Base-by-base conservation (phyloP, 64 coral and sea anemone genomes). In the Actinia tenebrosa region DNA sequence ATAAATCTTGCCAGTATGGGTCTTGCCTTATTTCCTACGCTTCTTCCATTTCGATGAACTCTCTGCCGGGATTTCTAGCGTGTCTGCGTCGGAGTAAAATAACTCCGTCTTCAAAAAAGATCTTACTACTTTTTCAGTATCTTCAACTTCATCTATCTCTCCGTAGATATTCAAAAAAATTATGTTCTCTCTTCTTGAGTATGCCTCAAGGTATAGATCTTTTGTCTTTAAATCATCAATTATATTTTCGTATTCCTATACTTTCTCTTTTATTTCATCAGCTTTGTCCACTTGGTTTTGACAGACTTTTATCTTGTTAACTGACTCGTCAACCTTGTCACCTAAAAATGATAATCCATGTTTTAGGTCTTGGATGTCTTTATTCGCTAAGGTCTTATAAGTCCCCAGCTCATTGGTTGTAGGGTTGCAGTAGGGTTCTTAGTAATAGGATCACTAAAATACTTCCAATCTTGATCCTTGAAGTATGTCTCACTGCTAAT, bases 1-100 rank as follows among this genome's bases (percentile, higher is more conserved):
- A 77, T 10, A 52, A 87, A 87, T 8, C 62, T 64, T 19, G 86
- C 86, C 15, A 87, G 47, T 17, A 87, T 87, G 1, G 86, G 86
- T 15, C 66, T 63, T 25, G 85, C 46, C 30, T 54, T 47, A 7
- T 71, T 45, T 1, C 75, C 66, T 26, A 55, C 75, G 1, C 16
- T 47, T 53, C 75, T 87, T 50, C 66, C 85, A 22, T 8, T 87
- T 20, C 64, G 17, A 11, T 87, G 85, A 10, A 87, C 64, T 15
- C 63, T 16, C 52, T 87, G 85, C n/a, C n/a, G n/a, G n/a, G 16
- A 87, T 72, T 50, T 87, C 44, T 23, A 77, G 17, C 44, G 18
- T 72, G 45, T 50, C 52, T 10, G 85, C 85, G 52, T 77, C 85
- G n/a, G 54, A 7, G 18, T 52, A 64, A 7, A 42, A 25, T 62